phyloP scores from a whole-genome alignment of 1,140 invertebrate species.

The Calephelis nemesis region DNA sequence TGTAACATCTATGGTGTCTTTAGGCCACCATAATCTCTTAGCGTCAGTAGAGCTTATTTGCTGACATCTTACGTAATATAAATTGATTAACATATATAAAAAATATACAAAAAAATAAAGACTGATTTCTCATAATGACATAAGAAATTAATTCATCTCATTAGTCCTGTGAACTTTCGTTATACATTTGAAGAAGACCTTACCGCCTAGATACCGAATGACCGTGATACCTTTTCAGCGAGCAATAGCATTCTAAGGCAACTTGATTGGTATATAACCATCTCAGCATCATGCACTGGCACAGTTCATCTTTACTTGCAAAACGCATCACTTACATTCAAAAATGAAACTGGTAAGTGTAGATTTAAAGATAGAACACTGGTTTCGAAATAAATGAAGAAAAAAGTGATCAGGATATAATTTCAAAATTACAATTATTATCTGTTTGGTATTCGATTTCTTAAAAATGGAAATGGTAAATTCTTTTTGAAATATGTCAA shows the following conservation, averaged over 20 bases:
- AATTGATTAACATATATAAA: no score
- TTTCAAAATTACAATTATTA: no score
- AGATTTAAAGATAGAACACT: background rate
- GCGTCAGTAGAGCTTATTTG: no score
- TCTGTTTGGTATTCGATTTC: no score
- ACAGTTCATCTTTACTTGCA: constrained; percentile 41
- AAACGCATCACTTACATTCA: constrained; percentile 36
- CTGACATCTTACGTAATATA: no score
- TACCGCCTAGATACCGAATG: constrained; percentile 30
- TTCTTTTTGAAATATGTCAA: no score
- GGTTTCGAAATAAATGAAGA: background rate
- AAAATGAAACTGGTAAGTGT: constrained; percentile 48
- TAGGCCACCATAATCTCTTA: no score
- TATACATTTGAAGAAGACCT: constrained; percentile 24
- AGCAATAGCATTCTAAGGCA: constrained; percentile 43
- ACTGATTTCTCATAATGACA: no score
- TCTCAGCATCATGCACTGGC: constrained; percentile 33
- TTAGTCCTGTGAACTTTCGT: constrained; percentile 10
- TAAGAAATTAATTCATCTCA: constrained; percentile 2
- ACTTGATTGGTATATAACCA: constrained; percentile 50
- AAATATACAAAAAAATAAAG: no score
- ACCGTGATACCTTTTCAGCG: constrained; percentile 52
- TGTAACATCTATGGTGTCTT: no score
- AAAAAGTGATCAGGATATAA: background rate
- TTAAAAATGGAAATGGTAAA: no score